Conservation (phyloP, 2,113 vertebrate species). For the Rhadina sibilatrix region DNA sequence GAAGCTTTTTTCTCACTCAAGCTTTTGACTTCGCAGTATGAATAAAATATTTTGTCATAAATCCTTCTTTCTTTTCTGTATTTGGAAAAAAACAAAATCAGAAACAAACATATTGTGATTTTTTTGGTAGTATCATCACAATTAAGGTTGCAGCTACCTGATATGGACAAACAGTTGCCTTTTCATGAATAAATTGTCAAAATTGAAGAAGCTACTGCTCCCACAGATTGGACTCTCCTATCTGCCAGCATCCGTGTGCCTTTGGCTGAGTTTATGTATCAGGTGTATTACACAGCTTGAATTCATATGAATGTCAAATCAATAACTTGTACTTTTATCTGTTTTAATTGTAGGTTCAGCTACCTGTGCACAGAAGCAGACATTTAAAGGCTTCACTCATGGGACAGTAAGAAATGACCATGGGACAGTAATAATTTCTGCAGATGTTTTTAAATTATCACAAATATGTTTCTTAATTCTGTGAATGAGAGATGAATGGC, state of each 20-base stretch:
- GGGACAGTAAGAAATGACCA: neutral
- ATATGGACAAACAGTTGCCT: neutral
- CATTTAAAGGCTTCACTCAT: neutral
- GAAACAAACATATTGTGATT: neutral
- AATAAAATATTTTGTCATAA: neutral
- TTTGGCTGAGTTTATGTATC: neutral
- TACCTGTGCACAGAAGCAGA: neutral
- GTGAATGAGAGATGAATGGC: neutral
- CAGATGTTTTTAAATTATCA: neutral
- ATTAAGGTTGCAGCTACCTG: neutral
- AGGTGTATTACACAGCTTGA: neutral
- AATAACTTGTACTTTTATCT: neutral
- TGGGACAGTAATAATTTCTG: neutral
- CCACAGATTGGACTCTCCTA: neutral
- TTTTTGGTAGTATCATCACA: neutral
- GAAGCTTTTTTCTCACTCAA: neutral
- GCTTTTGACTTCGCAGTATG: neutral
- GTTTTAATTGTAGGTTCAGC: neutral
- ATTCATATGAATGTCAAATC: neutral
- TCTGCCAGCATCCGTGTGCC: neutral
- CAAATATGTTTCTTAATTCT: neutral
- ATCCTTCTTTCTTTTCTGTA: neutral
- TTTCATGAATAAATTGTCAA: neutral
- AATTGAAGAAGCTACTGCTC: neutral
- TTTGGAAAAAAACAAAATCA: neutral